A percentile compares a stretch with the other conserved stretches of the same genome.
These are phyloP conservation scores for Aelia acuminata DNA, from an alignment of 2,888 invertebrate genomes.

Conservation along the genomic window DNA sequence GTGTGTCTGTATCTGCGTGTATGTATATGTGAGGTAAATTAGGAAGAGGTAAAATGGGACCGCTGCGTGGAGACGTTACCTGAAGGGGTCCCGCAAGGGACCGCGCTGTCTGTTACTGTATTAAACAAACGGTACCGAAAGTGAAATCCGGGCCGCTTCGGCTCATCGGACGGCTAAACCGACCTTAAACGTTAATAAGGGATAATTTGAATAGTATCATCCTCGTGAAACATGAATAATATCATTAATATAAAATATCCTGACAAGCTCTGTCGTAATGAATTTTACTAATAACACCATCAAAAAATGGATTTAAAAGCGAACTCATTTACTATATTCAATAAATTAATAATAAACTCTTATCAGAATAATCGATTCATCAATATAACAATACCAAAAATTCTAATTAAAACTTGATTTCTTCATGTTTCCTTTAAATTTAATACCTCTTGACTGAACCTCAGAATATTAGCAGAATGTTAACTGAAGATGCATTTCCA, in stretches of 20 bases:
- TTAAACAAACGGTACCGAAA: constrained; percentile 13
- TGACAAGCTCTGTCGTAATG: too few species aligned
- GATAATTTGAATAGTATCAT: neutral
- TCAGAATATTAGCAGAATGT: too few species aligned
- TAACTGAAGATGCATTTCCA: too few species aligned
- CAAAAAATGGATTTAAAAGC: too few species aligned
- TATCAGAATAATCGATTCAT: too few species aligned
- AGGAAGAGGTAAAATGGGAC: neutral
- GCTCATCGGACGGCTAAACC: neutral
- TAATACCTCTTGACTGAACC: too few species aligned
- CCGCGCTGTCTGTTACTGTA: neutral
- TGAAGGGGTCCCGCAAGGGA: constrained; percentile 43
- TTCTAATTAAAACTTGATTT: too few species aligned
- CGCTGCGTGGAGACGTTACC: neutral
- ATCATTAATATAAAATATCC: neutral
- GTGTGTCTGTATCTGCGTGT: neutral
- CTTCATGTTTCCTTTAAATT: too few species aligned
- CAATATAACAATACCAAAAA: too few species aligned
- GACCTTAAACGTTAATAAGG: neutral
- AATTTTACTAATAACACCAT: too few species aligned
- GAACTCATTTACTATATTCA: too few species aligned
- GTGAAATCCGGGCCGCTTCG: neutral
- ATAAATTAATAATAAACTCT: too few species aligned
- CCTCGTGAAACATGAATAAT: neutral
- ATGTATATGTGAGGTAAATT: neutral